phyloP scores from a whole-genome alignment of 2,888 invertebrate genomes.

The Lycia hirtaria region DNA sequence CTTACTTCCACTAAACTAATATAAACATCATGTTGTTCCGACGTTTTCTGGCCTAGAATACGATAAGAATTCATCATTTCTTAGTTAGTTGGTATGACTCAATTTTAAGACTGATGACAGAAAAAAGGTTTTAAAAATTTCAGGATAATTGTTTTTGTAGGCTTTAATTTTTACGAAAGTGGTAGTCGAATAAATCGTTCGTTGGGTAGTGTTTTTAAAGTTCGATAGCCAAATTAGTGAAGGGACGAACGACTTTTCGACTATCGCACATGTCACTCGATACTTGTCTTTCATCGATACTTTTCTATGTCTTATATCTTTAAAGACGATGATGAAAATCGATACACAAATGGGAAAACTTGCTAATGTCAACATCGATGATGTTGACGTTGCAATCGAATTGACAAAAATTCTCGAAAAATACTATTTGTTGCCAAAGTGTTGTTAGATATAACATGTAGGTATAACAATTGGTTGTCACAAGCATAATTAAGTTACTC shows the following conservation, averaged over 20 bases:
- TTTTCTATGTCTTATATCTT: constrained; percentile 74
- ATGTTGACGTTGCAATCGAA: constrained; percentile 74
- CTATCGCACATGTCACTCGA: constrained; percentile 53
- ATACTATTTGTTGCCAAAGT: constrained; percentile 86
- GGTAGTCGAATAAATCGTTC: constrained; percentile 55
- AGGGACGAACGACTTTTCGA: constrained; percentile 54
- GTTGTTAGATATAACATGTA: constrained; percentile 83
- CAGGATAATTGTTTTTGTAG: constrained; percentile 67
- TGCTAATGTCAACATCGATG: constrained; percentile 70
- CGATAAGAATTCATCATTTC: constrained; percentile 80
- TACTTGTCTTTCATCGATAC: constrained; percentile 68
- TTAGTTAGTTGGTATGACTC: constrained; percentile 84
- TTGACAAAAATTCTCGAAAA: constrained; percentile 59
- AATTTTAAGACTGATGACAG: constrained; percentile 86
- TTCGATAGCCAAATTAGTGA: constrained; percentile 71
- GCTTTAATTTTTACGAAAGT: constrained; percentile 52
- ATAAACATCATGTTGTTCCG: constrained; percentile 50
- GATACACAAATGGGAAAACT: constrained; percentile 59
- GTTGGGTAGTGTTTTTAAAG: constrained; percentile 54
- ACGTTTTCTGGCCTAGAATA: constrained; percentile 79
- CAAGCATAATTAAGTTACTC: constrained; percentile 84
- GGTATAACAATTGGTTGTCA: constrained; percentile 84
- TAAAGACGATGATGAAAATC: constrained; percentile 70
- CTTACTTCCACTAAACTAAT: constrained; percentile 55
- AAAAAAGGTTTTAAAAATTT: constrained; percentile 65